These are phyloP conservation scores for Heliconius ethilla DNA, from an alignment of 2,888 invertebrate species.

Conservation along the genomic window DNA sequence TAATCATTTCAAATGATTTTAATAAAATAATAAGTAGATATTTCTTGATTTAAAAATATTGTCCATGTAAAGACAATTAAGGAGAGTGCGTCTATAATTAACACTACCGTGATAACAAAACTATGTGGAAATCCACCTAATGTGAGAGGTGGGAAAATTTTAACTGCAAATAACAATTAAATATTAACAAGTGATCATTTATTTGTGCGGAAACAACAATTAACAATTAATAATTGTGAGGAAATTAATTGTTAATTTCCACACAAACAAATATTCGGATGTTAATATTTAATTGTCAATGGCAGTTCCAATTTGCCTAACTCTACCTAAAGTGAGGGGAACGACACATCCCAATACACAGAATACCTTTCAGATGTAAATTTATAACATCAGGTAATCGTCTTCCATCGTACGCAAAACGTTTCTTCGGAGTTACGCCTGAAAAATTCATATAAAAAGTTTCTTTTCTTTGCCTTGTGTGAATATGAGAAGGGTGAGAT, in stretches of 20 bases:
- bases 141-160: not conserved
- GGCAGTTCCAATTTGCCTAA: not conserved
- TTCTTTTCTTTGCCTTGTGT: conserved; percentile 3
- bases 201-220: not conserved
- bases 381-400: conserved; percentile 72
- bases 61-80: not conserved
- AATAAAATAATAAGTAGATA: not conserved
- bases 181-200: no score
- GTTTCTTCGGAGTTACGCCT: conserved; percentile 64
- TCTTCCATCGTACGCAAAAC: conserved; percentile 75
- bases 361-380: conserved; percentile 77
- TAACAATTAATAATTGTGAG: not conserved
- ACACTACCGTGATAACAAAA: conserved; percentile 26
- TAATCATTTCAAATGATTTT: no score
- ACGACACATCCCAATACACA: conserved; percentile 21
- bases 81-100: conserved; percentile 16
- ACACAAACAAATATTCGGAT: no score
- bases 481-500: conserved; percentile 5
- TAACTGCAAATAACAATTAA: not conserved
- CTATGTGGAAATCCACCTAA: conserved; percentile 5
- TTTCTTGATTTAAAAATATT: not conserved
- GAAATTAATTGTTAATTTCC: no score
- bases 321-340: conserved; percentile 8
- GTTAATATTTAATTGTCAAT: not conserved
- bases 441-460: conserved; percentile 52